phyloP scores from a whole-genome alignment of 2,797 vertebrate species.

The Furcifer pardalis region DNA sequence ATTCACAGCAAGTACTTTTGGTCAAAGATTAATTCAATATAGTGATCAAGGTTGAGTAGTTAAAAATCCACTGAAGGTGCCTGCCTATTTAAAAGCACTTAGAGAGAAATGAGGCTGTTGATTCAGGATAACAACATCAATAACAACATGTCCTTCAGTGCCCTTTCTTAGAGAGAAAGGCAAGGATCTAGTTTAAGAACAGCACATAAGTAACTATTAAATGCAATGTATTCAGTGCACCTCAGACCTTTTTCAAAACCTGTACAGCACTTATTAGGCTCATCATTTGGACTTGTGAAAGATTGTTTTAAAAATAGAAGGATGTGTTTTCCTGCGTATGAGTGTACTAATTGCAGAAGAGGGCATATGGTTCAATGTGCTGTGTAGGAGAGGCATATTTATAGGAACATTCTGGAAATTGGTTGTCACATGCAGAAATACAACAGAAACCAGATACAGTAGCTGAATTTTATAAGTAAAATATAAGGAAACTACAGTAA shows the following conservation, averaged over 20 bases:
- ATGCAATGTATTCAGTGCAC: not conserved
- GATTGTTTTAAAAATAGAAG: not conserved
- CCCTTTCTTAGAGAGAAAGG: not conserved
- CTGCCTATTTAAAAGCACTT: not conserved
- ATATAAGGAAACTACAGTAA: too few relatives aligned
- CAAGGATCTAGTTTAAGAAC: not conserved
- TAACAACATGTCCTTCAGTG: not conserved
- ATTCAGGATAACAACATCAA: slow-evolving; percentile 2
- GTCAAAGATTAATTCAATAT: not conserved
- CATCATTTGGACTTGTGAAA: not conserved
- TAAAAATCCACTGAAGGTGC: not conserved
- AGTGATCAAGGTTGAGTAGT: slow-evolving; percentile 7
- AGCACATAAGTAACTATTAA: not conserved
- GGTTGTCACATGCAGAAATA: not conserved
- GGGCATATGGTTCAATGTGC: not conserved
- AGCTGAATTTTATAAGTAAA: too few relatives aligned
- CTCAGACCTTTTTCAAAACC: not conserved
- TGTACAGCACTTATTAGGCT: not conserved
- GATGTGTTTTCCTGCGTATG: not conserved
- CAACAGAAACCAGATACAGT: not conserved
- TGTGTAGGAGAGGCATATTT: not conserved
- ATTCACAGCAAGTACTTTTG: not conserved
- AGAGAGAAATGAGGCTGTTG: slow-evolving; percentile 16
- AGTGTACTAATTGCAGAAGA: not conserved
- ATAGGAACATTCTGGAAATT: not conserved